These are phyloP conservation scores for Burhinus bistriatus DNA, from an alignment of 2,113 vertebrate genomes.

Conservation along the genomic window DNA sequence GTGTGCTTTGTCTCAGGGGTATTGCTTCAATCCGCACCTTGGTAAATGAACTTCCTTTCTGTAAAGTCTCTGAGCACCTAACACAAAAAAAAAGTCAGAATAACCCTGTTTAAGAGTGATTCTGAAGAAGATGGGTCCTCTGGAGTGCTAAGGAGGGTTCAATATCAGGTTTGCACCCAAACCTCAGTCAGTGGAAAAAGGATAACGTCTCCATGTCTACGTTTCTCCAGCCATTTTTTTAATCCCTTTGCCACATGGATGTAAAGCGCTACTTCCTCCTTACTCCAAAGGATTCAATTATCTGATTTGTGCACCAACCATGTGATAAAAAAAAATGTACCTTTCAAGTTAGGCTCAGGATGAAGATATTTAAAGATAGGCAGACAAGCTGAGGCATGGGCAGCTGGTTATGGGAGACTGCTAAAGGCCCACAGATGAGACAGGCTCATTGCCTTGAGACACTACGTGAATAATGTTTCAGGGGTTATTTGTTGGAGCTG, in stretches of 20 bases:
- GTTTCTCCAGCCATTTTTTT: not conserved
- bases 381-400: not conserved
- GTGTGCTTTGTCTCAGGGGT: not conserved
- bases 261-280: not conserved
- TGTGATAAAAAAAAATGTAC: not conserved
- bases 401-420: not conserved
- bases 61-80: not conserved
- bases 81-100: not conserved
- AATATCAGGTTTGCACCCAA: conserved; percentile 12
- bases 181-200: conserved; percentile 17
- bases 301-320: not conserved
- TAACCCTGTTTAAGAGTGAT: not conserved
- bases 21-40: not conserved
- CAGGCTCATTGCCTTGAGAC: not conserved
- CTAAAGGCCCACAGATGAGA: not conserved
- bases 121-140: not conserved
- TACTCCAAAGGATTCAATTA: not conserved
- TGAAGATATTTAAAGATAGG: not conserved
- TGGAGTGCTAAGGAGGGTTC: not conserved
- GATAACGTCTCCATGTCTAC: not conserved
- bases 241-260: conserved; percentile 52
- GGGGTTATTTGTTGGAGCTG: not conserved
- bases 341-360: not conserved
- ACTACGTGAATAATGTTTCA: not conserved
- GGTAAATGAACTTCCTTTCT: not conserved